Evolutionary conservation across 1,140 invertebrate genomes (phyloP).

Genomic region (Bombus superbus): DNA sequence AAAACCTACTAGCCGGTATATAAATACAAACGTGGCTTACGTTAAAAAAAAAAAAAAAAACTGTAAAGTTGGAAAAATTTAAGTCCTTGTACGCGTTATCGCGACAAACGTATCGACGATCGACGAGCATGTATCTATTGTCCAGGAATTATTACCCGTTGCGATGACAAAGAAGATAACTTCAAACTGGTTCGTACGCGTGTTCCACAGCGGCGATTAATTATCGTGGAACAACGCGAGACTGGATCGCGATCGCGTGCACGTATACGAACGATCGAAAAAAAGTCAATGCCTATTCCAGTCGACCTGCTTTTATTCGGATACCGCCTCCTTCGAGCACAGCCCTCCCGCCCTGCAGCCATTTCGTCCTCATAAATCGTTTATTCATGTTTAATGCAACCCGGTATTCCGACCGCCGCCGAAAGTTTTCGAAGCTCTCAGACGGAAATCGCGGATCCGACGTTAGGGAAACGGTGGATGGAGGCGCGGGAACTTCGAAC

Average conservation of each 20-base stretch:
- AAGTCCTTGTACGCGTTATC: conserved; percentile 37
- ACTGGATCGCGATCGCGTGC: conserved; percentile 37
- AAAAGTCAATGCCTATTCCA: conserved; percentile 29
- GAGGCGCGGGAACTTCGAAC: conserved; percentile 67
- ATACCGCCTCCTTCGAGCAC: neutral
- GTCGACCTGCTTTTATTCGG: conserved; percentile 45
- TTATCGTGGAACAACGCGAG: conserved; percentile 62
- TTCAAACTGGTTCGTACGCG: conserved; percentile 14
- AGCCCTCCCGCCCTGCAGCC: conserved; percentile 36
- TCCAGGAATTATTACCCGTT: conserved; percentile 67
- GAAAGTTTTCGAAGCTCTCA: conserved; percentile 71
- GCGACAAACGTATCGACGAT: conserved; percentile 33
- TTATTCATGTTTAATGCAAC: conserved; percentile 77
- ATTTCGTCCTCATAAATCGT: conserved; percentile 73
- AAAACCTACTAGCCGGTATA: neutral
- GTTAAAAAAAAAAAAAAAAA: neutral
- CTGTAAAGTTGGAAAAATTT: neutral
- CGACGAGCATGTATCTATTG: conserved; percentile 42
- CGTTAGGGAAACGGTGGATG: conserved; percentile 38
- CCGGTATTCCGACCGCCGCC: conserved; percentile 47
- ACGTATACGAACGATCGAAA: conserved; percentile 23
- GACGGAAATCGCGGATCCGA: conserved; percentile 63
- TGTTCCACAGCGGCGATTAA: conserved; percentile 60
- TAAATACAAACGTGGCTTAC: neutral
- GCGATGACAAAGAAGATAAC: conserved; percentile 74